phyloP scores from a whole-genome alignment of 2,797 vertebrate genomes.

The Sebastolobus altivelis region DNA sequence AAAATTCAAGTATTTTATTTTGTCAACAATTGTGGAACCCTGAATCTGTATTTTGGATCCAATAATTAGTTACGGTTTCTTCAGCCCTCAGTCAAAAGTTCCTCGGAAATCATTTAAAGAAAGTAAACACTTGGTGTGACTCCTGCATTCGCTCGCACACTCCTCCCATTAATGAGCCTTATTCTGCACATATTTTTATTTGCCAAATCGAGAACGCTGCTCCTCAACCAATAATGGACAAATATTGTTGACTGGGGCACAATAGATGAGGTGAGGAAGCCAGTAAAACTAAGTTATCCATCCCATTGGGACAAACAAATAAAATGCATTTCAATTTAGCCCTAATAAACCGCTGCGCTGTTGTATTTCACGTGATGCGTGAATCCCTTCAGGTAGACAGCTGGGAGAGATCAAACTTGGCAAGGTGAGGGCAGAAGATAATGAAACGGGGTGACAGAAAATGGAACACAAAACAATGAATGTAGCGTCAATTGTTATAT shows the following conservation, averaged over 20 bases:
- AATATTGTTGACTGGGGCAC: constrained; percentile 45
- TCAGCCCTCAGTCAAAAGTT: constrained; percentile 25
- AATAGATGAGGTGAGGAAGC: constrained; percentile 53
- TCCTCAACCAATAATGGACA: constrained; percentile 58
- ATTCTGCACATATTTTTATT: constrained; percentile 53
- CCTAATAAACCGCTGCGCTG: constrained; percentile 39
- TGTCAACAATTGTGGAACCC: constrained; percentile 22
- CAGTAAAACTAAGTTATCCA: constrained; percentile 35
- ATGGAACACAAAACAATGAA: constrained; percentile 40
- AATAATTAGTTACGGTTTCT: constrained; percentile 22
- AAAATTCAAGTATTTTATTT: constrained; percentile 13
- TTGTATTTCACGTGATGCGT: constrained; percentile 30
- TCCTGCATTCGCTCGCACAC: constrained; percentile 28
- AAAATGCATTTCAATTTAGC: constrained; percentile 56
- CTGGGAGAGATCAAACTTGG: constrained; percentile 56
- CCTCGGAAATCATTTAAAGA: constrained; percentile 34
- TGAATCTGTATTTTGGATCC: constrained; percentile 33
- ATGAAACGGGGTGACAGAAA: constrained; percentile 50
- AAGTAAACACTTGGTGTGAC: constrained; percentile 11
- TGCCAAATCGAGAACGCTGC: constrained; percentile 44
- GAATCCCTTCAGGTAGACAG: constrained; percentile 47
- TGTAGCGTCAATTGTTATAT: constrained; percentile 23
- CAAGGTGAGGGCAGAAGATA: constrained; percentile 50
- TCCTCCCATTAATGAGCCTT: constrained; percentile 30
- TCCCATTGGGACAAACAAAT: constrained; percentile 48